These are phyloP conservation scores for Mormyrus lacerda DNA, from an alignment of 2,113 vertebrate species.

Conservation along the genomic window DNA sequence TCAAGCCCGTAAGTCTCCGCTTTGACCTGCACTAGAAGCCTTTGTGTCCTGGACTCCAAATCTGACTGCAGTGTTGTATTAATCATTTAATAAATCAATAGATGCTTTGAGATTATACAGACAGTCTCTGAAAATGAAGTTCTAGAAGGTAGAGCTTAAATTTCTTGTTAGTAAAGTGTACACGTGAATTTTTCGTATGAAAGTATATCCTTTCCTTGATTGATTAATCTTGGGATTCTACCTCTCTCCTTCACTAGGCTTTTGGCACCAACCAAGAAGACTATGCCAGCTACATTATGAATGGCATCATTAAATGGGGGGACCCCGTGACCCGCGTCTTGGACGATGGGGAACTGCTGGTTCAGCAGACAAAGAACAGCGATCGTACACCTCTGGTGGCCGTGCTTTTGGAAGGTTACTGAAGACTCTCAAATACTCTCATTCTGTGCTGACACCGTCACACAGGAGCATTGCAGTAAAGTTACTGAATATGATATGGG, in stretches of 20 bases:
- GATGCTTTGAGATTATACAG: neutral
- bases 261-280: conserved; percentile 98
- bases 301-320: conserved; percentile 97
- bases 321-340: conserved; percentile 86
- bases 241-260: conserved; percentile 56
- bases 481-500: neutral
- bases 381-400: conserved; percentile 94
- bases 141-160: neutral
- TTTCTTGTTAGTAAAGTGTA: neutral
- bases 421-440: neutral
- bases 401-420: conserved; percentile 86
- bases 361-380: conserved; percentile 95
- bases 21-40: neutral
- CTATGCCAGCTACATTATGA: conserved; percentile 96
- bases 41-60: neutral
- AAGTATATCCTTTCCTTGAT: neutral
- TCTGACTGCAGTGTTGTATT: neutral
- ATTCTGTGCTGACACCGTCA: neutral
- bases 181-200: neutral
- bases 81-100: neutral
- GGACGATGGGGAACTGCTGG: conserved; percentile 91
- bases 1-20: conserved; percentile 80
- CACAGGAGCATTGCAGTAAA: neutral
- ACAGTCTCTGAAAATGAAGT: neutral
- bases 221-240: neutral